Percentiles rank a stretch among this genome's conserved stretches.
These are phyloP conservation scores for Trichacis sp. DNA, from an alignment of 2,888 invertebrate species.

Conservation along the genomic window DNA sequence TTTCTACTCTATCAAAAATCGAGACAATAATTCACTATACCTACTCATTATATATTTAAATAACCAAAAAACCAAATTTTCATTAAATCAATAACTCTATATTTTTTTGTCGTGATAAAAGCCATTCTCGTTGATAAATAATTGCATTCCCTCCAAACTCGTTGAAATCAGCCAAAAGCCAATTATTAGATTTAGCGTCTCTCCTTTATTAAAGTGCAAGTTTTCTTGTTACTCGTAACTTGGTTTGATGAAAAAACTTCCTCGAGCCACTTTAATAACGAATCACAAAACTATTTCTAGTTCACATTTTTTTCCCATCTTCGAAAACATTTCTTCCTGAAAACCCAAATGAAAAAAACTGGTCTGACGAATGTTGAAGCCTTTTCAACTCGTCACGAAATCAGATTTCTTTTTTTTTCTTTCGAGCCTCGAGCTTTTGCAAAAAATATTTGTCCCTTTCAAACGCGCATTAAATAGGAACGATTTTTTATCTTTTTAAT, in stretches of 20 bases:
- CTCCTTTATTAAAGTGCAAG: not conserved
- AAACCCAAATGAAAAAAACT: too few species aligned
- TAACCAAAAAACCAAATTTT: too few species aligned
- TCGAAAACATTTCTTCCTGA: too few species aligned
- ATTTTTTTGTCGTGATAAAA: too few species aligned
- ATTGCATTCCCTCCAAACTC: too few species aligned
- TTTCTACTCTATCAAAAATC: too few species aligned
- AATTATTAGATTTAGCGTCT: not conserved
- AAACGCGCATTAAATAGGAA: not conserved
- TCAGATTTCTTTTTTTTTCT: not conserved
- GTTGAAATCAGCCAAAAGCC: not conserved
- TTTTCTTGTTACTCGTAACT: not conserved
- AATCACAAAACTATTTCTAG: not conserved
- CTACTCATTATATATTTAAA: too few species aligned
- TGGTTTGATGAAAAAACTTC: not conserved
- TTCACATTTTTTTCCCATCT: too few species aligned
- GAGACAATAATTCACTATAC: too few species aligned
- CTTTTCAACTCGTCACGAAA: not conserved
- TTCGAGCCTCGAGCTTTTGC: constrained; percentile 2
- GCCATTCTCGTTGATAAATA: too few species aligned
- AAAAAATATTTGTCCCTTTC: not conserved
- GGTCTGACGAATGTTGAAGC: not conserved
- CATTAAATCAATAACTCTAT: too few species aligned
- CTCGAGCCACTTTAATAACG: not conserved
- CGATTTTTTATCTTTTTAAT: not conserved